Base-by-base conservation (phyloP, 2,113 vertebrate genomes). In the Crotalus tigris region DNA sequence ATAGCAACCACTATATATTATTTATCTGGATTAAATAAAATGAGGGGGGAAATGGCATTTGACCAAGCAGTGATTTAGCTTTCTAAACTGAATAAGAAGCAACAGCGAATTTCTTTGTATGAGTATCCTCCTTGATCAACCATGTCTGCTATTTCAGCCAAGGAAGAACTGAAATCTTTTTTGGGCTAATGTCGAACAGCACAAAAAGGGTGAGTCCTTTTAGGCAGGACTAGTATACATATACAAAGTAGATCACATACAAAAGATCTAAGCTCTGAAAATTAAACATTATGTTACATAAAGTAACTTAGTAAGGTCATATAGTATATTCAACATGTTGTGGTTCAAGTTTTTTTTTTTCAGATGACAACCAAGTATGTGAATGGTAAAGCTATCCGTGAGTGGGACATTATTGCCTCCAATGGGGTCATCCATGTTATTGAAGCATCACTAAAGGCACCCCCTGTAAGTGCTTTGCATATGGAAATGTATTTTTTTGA, bases 351-450 rank as follows among this genome's bases (percentile, higher is more conserved):
- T 87, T 94, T 94, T 87, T 95, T 90, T 92, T 86, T 39, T 9
- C 94, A 98, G 97, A 93, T 93, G 0, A 91, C 98, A 44, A 98
- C 97, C 54, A 96, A 97, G 88, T 99, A 98, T 3, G 98, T 99
- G 53, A 98, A 98, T 13, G 93, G 98, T 91, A 98, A 98, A 87
- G 97, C 98, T 58, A 97, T 99, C 94, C 95, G 98, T 0, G 95
- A 97, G 85, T 98, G 98, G 49, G 98, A 99, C 95, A 97, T 99
- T 93, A 92, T 97, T 15, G 98, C 99, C 87, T 98, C 98, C 92
- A 99, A 99, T 0, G 99, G 99, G 55, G 96, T 99, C 93, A 98
- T 99, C 93, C 99, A 99, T 4, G 91, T 99, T 4, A 98, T 99
- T 39, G 98, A 98, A 92, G 97, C 97, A 29, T 98, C 99, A 13